Evolutionary conservation across 2,113 vertebrate genomes (phyloP).

Genomic region (Carollia perspicillata): DNA sequence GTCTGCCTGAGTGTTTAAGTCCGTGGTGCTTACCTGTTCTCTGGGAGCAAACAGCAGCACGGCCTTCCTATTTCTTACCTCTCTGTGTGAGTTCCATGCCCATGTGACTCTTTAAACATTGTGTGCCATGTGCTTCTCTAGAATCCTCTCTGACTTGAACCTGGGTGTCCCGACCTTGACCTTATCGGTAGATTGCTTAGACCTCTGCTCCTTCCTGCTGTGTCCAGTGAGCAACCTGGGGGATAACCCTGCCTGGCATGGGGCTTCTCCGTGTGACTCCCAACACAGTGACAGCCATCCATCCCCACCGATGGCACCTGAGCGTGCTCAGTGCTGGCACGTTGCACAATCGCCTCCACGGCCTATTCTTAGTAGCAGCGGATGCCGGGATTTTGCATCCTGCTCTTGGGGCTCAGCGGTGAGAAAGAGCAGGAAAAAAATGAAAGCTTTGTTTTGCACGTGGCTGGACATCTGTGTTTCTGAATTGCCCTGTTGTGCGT

Average conservation of each 20-base stretch:
- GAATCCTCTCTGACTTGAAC: background rate
- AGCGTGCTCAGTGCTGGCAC: background rate
- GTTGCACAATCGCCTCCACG: conserved; percentile 44
- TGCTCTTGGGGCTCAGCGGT: conserved; percentile 62
- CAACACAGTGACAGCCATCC: conserved; percentile 10
- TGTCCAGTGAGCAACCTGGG: conserved; percentile 3
- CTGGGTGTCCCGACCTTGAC: background rate
- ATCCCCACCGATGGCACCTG: background rate
- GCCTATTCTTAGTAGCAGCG: conserved; percentile 70
- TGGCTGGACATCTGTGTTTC: conserved; percentile 75
- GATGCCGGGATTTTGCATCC: conserved; percentile 70
- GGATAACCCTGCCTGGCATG: background rate
- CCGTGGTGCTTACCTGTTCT: background rate
- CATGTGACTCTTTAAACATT: background rate
- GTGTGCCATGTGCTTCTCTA: background rate
- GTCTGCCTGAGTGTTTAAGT: background rate
- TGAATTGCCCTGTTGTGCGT: conserved; percentile 70
- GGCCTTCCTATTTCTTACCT: background rate
- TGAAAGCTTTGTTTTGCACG: conserved; percentile 73
- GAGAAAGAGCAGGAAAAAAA: conserved; percentile 62
- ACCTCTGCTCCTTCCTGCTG: background rate
- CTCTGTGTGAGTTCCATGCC: background rate
- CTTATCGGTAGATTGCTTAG: background rate
- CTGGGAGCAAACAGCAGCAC: background rate
- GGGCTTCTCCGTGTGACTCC: background rate